phyloP scores from a whole-genome alignment of 2,888 invertebrate species.

The Epinotia brunnichana region DNA sequence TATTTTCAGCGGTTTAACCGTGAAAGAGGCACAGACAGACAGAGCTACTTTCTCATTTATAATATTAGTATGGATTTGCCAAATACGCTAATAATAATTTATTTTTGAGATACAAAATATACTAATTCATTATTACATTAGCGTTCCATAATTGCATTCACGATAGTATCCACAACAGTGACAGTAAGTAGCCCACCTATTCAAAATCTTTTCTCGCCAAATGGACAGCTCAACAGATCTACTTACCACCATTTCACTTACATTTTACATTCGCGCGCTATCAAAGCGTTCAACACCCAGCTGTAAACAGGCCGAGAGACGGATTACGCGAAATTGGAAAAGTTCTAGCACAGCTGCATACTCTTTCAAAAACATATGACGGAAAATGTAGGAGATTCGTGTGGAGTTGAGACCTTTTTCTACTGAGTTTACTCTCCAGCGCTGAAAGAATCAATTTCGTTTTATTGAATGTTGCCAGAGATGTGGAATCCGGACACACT shows the following conservation, averaged over 20 bases:
- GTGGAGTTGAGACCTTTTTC: conserved; percentile 8
- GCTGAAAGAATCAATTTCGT: conserved; percentile 19
- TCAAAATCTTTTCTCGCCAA: not conserved
- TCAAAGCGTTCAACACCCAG: conserved; percentile 11
- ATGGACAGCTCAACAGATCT: not conserved
- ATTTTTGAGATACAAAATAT: no score
- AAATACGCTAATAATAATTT: no score
- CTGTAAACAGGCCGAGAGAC: conserved; percentile 19
- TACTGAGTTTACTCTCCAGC: not conserved
- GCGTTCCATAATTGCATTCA: no score
- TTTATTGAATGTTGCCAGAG: conserved; percentile 19
- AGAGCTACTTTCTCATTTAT: no score
- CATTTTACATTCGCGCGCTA: conserved; percentile 10
- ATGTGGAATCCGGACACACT: conserved; percentile 13
- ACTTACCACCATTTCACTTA: conserved; percentile 3
- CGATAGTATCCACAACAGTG: no score
- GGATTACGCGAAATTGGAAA: conserved; percentile 36
- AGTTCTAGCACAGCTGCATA: conserved; percentile 30
- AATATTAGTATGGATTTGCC: no score
- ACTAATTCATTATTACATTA: no score
- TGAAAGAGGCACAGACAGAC: no score
- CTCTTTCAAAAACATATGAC: not conserved
- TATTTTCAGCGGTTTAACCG: no score
- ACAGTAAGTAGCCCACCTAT: not conserved
- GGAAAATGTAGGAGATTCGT: not conserved